These are phyloP conservation scores for Panagrolaimus sp. DNA, from an alignment of 1,140 invertebrate genomes.

Conservation along the genomic window DNA sequence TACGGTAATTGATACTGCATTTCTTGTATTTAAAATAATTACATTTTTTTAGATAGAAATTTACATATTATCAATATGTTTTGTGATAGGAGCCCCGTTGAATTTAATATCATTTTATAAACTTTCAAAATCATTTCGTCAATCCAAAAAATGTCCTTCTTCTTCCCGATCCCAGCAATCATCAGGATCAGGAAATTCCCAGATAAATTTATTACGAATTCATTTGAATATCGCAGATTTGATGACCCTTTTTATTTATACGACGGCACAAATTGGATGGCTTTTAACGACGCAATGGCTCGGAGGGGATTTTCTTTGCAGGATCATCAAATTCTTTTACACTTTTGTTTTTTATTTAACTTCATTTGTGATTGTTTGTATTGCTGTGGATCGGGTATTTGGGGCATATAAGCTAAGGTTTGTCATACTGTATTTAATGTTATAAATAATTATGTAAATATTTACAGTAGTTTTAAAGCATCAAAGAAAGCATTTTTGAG, in stretches of 20 bases:
- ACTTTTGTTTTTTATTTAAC: conserved; percentile 58
- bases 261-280: conserved; percentile 55
- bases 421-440: conserved; percentile 18
- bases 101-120: conserved; percentile 49
- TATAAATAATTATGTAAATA: conserved; percentile 1
- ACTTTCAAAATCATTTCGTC: conserved; percentile 18
- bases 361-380: conserved; percentile 56
- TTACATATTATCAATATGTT: conserved; percentile 46
- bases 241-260: conserved; percentile 54
- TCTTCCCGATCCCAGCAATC: not conserved
- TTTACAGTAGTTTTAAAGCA: conserved; percentile 46
- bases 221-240: conserved; percentile 55
- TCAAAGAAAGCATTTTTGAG: conserved; percentile 42
- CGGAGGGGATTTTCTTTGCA: conserved; percentile 52
- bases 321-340: conserved; percentile 56
- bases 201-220: conserved; percentile 46
- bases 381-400: conserved; percentile 54
- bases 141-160: not conserved
- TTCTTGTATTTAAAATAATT: no score
- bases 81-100: conserved; percentile 45
- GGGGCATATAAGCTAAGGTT: conserved; percentile 55
- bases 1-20: no score
- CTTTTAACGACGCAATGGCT: conserved; percentile 51
- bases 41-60: conserved; percentile 46
- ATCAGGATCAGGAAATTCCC: conserved; percentile 24